phyloP scores from a whole-genome alignment of 1,140 invertebrate genomes.

The Sinonovacula constricta region DNA sequence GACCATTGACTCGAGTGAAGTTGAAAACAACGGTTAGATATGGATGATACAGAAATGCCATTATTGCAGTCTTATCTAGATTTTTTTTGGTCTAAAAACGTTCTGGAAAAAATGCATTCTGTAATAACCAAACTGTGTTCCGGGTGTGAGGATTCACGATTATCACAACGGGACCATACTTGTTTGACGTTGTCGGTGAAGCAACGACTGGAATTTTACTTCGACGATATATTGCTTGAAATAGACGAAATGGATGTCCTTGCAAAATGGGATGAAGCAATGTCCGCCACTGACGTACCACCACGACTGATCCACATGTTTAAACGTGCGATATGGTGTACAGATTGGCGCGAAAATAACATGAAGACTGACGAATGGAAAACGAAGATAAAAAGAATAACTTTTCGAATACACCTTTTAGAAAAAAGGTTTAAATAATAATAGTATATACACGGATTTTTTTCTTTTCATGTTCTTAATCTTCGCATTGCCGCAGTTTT shows the following conservation, averaged over 20 bases:
- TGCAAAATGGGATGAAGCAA: neutral
- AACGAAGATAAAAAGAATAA: conserved; percentile 16
- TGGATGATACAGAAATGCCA: neutral
- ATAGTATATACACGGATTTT: neutral
- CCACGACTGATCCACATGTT: neutral
- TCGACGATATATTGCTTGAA: neutral
- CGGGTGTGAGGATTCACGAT: neutral
- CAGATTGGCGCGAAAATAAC: conserved; percentile 18
- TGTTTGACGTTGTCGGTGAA: neutral
- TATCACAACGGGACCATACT: conserved; percentile 18
- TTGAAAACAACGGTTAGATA: neutral
- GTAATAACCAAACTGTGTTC: neutral
- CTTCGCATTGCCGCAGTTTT: too few species aligned
- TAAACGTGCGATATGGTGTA: conserved; percentile 8
- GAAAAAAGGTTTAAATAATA: neutral
- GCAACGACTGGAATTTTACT: neutral
- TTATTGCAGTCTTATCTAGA: neutral
- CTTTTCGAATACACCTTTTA: neutral
- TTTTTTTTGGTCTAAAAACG: neutral
- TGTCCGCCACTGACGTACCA: neutral
- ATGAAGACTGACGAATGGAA: conserved; percentile 7
- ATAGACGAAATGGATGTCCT: conserved; percentile 11
- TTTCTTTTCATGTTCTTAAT: too few species aligned
- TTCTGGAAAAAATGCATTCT: neutral
- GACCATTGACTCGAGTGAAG: neutral